A percentile compares a stretch with the other conserved stretches of the same genome.
Conservation (phyloP, 2,888 invertebrate species). For the Patella pellucida region DNA sequence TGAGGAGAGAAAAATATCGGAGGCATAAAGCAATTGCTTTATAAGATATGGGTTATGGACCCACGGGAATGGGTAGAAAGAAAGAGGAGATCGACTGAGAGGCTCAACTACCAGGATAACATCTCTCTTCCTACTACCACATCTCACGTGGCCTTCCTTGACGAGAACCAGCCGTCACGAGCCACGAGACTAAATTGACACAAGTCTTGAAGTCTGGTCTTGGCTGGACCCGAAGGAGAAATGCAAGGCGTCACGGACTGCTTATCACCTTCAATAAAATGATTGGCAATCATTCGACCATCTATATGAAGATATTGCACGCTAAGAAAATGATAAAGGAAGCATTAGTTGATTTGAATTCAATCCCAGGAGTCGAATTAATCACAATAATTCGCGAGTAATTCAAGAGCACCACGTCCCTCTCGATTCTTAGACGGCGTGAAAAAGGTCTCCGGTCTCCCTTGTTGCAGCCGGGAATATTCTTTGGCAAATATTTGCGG, state of each 20-base stretch:
- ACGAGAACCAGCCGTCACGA: slow-evolving; percentile 27
- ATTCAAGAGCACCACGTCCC: slow-evolving; percentile 5
- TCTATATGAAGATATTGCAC: slow-evolving; percentile 10
- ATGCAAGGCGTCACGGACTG: slow-evolving; percentile 2
- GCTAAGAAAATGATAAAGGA: slow-evolving; percentile 10
- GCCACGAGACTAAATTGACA: slow-evolving; percentile 23
- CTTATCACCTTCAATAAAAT: slow-evolving; percentile 11
- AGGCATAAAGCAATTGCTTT: slow-evolving; percentile 27
- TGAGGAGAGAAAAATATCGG: slow-evolving; percentile 26
- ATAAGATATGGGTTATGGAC: slow-evolving; percentile 25
- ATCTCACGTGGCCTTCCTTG: slow-evolving; percentile 21
- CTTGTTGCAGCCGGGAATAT: neutral
- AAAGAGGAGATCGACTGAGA: slow-evolving; percentile 20
- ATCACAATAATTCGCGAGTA: slow-evolving; percentile 9
- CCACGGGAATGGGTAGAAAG: slow-evolving; percentile 13
- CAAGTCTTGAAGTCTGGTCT: slow-evolving; percentile 19
- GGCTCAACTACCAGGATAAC: slow-evolving; percentile 19
- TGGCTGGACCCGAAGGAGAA: neutral
- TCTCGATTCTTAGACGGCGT: slow-evolving; percentile 5
- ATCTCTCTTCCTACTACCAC: slow-evolving; percentile 20
- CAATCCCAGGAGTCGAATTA: neutral
- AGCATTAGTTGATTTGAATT: slow-evolving; percentile 11
- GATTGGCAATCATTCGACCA: slow-evolving; percentile 6
- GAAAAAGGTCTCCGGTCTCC: slow-evolving; percentile 6
- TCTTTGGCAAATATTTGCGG: slow-evolving; percentile 11